Evolutionary conservation across 2,797 vertebrate genomes (phyloP).

Genomic region (Helicolenus hilgendorfi): DNA sequence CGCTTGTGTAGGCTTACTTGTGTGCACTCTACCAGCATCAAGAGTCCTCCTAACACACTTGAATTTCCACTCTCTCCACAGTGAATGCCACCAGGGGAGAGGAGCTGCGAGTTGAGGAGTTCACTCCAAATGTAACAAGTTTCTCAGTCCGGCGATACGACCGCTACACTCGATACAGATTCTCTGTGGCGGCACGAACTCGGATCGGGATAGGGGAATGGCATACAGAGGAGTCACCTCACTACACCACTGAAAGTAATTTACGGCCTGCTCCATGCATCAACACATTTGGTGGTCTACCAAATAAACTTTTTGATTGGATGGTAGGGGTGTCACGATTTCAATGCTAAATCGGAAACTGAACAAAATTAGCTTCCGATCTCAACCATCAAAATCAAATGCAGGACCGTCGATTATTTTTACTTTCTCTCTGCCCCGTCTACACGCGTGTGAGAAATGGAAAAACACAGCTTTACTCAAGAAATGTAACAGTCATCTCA

Average conservation of each 20-base stretch:
- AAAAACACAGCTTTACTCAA: too few species aligned
- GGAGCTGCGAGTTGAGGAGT: conserved; percentile 89
- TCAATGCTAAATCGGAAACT: neutral
- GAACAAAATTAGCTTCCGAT: neutral
- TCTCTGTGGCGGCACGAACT: conserved; percentile 93
- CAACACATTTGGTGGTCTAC: neutral
- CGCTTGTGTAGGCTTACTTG: conserved; percentile 40
- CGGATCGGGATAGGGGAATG: conserved; percentile 92
- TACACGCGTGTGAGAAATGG: too few species aligned
- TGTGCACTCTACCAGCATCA: conserved; percentile 19
- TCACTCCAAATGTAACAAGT: conserved; percentile 94
- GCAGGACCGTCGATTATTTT: neutral
- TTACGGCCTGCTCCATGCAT: neutral
- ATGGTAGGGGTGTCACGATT: neutral
- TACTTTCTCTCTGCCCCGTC: neutral
- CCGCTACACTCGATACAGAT: conserved; percentile 96
- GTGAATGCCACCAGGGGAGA: conserved; percentile 94
- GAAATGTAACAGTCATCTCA: too few species aligned
- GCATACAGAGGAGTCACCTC: conserved; percentile 93
- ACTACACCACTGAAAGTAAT: conserved; percentile 90
- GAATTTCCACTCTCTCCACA: conserved; percentile 75
- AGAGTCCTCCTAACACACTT: conserved; percentile 16
- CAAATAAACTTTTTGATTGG: neutral
- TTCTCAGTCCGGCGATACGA: conserved; percentile 94
- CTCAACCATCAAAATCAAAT: neutral